Base-by-base conservation (phyloP, 2,113 vertebrate species). In the Dicaeum eximium region DNA sequence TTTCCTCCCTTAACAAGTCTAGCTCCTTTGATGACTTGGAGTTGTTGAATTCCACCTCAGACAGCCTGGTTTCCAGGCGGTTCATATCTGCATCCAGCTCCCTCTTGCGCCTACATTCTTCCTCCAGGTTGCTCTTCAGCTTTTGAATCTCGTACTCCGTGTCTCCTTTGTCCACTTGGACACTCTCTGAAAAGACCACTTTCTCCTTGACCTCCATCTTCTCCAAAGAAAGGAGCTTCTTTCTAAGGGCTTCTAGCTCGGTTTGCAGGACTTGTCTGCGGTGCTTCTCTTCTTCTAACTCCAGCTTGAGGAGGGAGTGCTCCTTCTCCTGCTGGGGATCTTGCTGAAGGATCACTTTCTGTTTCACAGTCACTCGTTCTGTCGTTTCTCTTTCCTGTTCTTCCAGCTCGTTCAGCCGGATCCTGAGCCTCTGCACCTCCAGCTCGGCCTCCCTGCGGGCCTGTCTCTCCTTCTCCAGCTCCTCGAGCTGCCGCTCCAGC, bases 281-380 rank as follows among this genome's bases (percentile, higher is more conserved):
- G 96, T 98, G 98, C 79, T 93, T 98, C 89, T 99, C 99, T 72
- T 99, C 99, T 21, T 99, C 99, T 27, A 99, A 97, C 96, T 99
- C 99, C 35, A 99, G 97, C 80, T 88, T 98, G 57, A 99, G 98
- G 58, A 99, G 98, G 22, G 98, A 98, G 48, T 99, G 98, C 85
- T 99, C 99, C 75, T 99, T 99, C 95, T 99, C 98, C 96, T 99
- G 99, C 93, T 99, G 98, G 25, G 99, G 99, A 94, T 99, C 99
- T 95, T 99, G 99, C 97, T 99, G 99, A 58, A 99, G 97, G 40
- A 99, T 99, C 23, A 99, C 99, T 96, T 99, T 99, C 95, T 99
- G 99, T 93, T 98, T 99, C 81, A 98, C 98, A 1, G 99, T 99
- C 50, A 99, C 99, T 91, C 99, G 99, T 93, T 99, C 99, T 7